Base-by-base conservation (phyloP, 2,888 invertebrate genomes). In the Leptopilina myrica region DNA sequence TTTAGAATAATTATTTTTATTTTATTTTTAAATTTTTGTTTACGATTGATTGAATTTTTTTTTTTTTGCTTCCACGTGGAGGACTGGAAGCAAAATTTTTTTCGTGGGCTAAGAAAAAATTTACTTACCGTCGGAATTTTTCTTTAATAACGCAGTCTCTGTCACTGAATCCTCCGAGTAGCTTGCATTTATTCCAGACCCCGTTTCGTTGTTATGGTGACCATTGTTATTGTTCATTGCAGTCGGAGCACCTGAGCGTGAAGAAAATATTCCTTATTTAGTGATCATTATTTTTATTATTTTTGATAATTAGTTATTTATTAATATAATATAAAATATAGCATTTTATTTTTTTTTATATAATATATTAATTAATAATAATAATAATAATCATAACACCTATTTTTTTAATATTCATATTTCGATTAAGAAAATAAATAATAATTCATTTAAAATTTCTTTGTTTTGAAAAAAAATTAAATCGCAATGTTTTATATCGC, bases 161-260 rank as follows among this genome's bases (percentile, higher is more conserved):
- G 95, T 94, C 90, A 96, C 95, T 86, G 96, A 96, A 93, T 96
- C 96, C 93, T 96, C 96, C 93, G 95, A 96, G 93, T 95, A 95
- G 92, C 95, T 95, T 86, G 95, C 94, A 93, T 95, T 95, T 87
- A 86, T 84, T 86, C 88, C 78, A 77, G 78, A 76, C 64, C 80
- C 80, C 56, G 78, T 76, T 67, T 83, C 83, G 73, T 78, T 84
- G 78, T 81, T 84, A 80, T 82, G 83, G 77, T 85, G 86, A 67
- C 86, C 87, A 75, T 87, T 86, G 83, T 87, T 85, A 78, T 86
- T 86, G 84, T 85, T 87, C 79, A 81, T 86, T 75, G 83, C 80
- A 65, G 82, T 78, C 79, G 83, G 85, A 78, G 81, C 85, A 82
- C 84, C 86, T 86, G 81, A 11, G 20, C 62, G 8, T 9, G 20